Conservation (phyloP, 1,140 invertebrate genomes). For the Coboldia fuscipes region DNA sequence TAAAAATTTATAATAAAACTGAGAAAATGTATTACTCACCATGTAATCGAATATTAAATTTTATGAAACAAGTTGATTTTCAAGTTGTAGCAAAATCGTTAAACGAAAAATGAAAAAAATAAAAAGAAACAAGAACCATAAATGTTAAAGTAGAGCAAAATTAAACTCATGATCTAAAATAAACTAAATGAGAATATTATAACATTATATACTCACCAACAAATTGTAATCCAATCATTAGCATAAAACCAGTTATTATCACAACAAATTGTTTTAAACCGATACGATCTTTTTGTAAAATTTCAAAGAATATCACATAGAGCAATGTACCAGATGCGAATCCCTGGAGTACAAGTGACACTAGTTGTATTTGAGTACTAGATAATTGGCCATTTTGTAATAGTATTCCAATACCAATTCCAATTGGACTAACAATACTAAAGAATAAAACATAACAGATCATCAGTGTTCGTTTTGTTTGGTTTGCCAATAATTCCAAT, state of each 20-base stretch:
- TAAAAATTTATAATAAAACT: too few relatives aligned
- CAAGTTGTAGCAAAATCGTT: too few relatives aligned
- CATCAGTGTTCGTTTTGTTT: slow-evolving; percentile 33
- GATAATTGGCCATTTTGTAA: slow-evolving; percentile 30
- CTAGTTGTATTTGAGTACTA: slow-evolving; percentile 30
- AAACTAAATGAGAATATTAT: too few relatives aligned
- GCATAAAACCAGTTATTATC: slow-evolving; percentile 46
- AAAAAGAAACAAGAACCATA: too few relatives aligned
- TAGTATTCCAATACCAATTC: slow-evolving; percentile 47
- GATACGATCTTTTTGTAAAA: slow-evolving; percentile 52
- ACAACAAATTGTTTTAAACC: slow-evolving; percentile 47
- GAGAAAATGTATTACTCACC: too few relatives aligned
- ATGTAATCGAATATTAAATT: too few relatives aligned
- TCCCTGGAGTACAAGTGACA: slow-evolving; percentile 50
- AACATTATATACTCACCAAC: slow-evolving; percentile 39
- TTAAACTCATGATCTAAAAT: too few relatives aligned
- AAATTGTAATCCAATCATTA: slow-evolving; percentile 57
- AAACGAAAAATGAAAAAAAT: too few relatives aligned
- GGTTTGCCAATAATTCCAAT: slow-evolving; percentile 46
- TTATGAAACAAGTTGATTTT: too few relatives aligned
- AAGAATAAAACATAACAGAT: slow-evolving; percentile 53
- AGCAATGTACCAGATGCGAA: slow-evolving; percentile 70
- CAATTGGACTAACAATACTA: slow-evolving; percentile 56
- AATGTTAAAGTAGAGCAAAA: too few relatives aligned
- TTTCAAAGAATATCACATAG: slow-evolving; percentile 83